Evolutionary conservation across 2,113 vertebrate species (phyloP).

Genomic region (Tapirus terrestris): DNA sequence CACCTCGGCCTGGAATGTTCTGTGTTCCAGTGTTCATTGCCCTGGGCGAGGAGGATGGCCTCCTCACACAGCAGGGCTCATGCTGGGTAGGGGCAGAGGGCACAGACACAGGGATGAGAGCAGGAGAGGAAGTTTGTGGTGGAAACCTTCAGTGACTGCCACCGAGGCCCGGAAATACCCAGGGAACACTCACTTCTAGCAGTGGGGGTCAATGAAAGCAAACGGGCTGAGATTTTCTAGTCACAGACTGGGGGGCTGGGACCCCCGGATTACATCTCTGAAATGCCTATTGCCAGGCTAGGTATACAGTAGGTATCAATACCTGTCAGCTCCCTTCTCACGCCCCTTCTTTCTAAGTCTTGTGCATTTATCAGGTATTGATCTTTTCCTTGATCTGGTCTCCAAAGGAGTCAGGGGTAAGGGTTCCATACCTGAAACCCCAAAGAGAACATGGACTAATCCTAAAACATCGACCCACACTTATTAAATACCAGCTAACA

Average conservation of each 20-base stretch:
- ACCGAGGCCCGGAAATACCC: not conserved
- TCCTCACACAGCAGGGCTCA: not conserved
- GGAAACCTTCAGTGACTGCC: accelerated
- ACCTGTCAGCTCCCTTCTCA: not conserved
- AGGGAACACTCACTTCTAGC: not conserved
- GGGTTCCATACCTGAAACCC: not conserved
- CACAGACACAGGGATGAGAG: not conserved
- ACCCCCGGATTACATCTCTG: not conserved
- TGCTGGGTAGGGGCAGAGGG: not conserved
- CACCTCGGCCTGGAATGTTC: not conserved
- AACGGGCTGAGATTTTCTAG: not conserved
- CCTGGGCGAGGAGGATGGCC: not conserved
- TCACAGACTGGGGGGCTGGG: not conserved
- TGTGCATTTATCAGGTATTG: not conserved
- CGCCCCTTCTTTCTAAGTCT: not conserved
- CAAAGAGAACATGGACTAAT: not conserved
- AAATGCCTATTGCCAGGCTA: not conserved
- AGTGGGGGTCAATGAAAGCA: not conserved
- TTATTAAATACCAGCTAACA: too few relatives aligned
- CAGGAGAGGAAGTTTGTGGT: not conserved
- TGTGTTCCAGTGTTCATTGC: not conserved
- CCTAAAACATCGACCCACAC: accelerated
- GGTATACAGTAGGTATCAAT: not conserved
- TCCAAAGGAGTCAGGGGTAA: not conserved
- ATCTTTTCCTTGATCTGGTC: not conserved